phyloP scores from a whole-genome alignment of 2,113 vertebrate genomes.

The Numenius arquata region DNA sequence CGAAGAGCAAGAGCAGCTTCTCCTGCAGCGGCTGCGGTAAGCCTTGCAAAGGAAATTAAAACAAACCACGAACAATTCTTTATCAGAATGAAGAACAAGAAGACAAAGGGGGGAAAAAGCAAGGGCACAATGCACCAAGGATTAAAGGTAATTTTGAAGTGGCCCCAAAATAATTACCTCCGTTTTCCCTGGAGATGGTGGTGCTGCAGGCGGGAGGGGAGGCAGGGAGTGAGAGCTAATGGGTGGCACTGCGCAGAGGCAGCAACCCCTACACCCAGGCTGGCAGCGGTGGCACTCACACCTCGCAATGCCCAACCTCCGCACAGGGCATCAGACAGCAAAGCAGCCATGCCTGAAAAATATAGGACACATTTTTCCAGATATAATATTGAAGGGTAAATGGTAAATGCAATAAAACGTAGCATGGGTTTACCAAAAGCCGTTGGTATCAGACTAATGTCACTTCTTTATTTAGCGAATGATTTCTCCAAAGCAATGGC shows the following conservation, averaged over 20 bases:
- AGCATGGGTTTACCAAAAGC: not conserved
- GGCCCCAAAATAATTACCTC: not conserved
- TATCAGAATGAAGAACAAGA: not conserved
- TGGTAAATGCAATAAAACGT: not conserved
- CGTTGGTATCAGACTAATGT: not conserved
- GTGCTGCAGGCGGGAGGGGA: not conserved
- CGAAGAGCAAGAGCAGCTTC: conserved; percentile 18
- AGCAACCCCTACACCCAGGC: not conserved
- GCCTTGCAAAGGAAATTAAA: conserved; percentile 27
- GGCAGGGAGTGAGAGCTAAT: not conserved
- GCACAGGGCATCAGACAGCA: accelerated
- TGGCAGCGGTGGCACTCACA: not conserved
- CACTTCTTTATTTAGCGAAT: not conserved
- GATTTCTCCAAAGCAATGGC: not conserved
- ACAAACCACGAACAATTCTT: not conserved
- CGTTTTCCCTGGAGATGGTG: not conserved
- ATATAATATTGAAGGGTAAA: not conserved
- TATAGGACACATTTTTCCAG: not conserved
- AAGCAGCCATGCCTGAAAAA: not conserved
- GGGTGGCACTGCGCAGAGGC: not conserved
- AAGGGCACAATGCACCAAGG: not conserved
- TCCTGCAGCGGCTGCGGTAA: not conserved
- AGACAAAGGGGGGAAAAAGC: not conserved
- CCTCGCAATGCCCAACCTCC: not conserved
- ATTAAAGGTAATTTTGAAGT: conserved; percentile 20